Evolutionary conservation across 2,888 invertebrate species (phyloP), one percentile per base, ranked within the genome.

Genomic region (Idaea straminata): DNA sequence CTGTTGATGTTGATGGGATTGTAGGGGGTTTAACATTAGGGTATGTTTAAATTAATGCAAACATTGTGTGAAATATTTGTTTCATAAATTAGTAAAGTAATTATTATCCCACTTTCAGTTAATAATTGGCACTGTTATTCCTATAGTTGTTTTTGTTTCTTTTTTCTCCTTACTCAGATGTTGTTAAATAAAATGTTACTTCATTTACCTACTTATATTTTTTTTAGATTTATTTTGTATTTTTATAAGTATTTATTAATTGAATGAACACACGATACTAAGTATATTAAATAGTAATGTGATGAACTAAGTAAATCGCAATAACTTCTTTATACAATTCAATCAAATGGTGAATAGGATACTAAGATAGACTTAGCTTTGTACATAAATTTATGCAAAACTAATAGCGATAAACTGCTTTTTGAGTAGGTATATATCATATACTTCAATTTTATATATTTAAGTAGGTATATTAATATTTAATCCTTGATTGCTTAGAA

Each of bases 121-220:
- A 79, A 78, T 87, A 86, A 89, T 92, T 87, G 90, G 91, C 91
- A 89, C 89, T 92, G 91, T 91, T 92, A 86, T 88, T 85, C 82
- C 85, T 84, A 81, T 89, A 85, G 83, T 87, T 88, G 85, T 83
- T 87, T 83, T 83, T 84, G 76, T 80, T 86, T 86, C 76, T 77
- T 83, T 77, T 86, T 83, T 83, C 79, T 85, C 84, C 82, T 81
- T 78, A 78, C 80, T 80, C 77, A 80, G 83, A 83, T 86, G 86
- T 90, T 91, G 85, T 89, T 87, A 85, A 85, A 84, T 88, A 89
- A 90, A 91, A 87, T 80, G 86, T 88, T 91, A 88, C 83, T 83
- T 83, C 78, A 85, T 86, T 86, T 86, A 82, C 79, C 75, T 65
- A 82, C 79, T 75, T 65, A 79, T 76, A 78, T 83, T 86, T 83